Base-by-base conservation (phyloP, 2,888 invertebrate species). In the Hemistola chrysoprasaria region DNA sequence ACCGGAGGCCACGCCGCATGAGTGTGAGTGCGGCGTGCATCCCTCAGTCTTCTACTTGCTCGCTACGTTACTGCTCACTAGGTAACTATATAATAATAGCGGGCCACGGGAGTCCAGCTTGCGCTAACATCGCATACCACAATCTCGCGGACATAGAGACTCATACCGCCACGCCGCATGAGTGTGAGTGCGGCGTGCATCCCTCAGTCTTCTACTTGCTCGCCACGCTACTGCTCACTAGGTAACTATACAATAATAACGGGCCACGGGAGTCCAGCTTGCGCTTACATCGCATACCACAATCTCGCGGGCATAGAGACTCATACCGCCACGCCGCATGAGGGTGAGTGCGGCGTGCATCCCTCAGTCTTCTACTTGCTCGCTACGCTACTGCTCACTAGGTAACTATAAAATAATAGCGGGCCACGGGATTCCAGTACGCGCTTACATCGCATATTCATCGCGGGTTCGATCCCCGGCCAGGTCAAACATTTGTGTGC, bases 21-120 rank as follows among this genome's bases (percentile, higher is more conserved):
- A 91, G 45, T 91, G 92, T 88, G 92, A 92, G 62, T 92, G 92
- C 71, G 91, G 91, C 62, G 90, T 93, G 39, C 92, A 93, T 62
- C 92, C 93, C 4, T 90, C 90, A 43, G 90, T 92, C 32, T 91
- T 93, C 72, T 93, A 93, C 63, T 78, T 93, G 28, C 78, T 92
- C 61, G 92, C 92, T 40, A 92, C 92, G 7, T 75, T 92, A 50
- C 71, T 90, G 28, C 81, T 90, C 43, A 89, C 89, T 54, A 89
- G 88, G 90, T 89, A 44, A 53, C 16, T 3, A 2, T 16, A 2
- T 4, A 4, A n/a, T n/a, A n/a, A n/a, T n/a, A n/a, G n/a, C n/a
- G n/a, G n/a, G n/a, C n/a, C n/a, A n/a, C n/a, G n/a, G n/a, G n/a
- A n/a, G n/a, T n/a, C n/a, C n/a, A n/a, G n/a, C n/a, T n/a, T n/a